phyloP scores from a whole-genome alignment of 2,888 invertebrate species.

The Spilarctia lutea region DNA sequence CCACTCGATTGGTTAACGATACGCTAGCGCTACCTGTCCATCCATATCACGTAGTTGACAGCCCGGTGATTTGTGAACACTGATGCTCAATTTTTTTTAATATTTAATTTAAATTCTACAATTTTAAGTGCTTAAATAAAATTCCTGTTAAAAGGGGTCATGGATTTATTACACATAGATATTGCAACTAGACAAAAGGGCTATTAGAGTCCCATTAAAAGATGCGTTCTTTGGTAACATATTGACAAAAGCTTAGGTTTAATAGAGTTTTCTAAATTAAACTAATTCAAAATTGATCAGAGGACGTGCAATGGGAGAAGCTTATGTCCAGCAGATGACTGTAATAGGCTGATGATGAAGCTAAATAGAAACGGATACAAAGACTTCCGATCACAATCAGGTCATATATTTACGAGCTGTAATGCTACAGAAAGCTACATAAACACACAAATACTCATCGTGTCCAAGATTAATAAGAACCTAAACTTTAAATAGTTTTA shows the following conservation, averaged over 20 bases:
- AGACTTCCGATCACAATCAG: no score
- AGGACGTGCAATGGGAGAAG: no score
- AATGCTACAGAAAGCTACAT: background rate
- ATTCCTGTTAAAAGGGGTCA: background rate
- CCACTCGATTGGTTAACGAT: constrained; percentile 48
- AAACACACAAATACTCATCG: background rate
- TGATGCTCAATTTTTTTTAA: constrained; percentile 19
- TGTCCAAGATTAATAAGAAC: background rate
- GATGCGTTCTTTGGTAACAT: background rate
- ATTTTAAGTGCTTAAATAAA: no score
- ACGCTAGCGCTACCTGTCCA: constrained; percentile 28
- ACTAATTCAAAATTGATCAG: no score
- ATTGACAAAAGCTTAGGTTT: background rate
- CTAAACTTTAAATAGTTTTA: background rate
- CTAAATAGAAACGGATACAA: no score
- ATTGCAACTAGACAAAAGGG: background rate
- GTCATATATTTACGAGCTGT: no score
- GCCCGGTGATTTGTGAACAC: constrained; percentile 39
- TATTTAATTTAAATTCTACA: no score
- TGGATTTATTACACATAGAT: background rate
- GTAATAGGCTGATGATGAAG: no score
- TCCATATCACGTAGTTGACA: constrained; percentile 38
- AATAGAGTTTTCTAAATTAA: background rate
- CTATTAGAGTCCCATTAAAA: background rate
- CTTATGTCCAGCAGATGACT: no score